Percentiles rank a stretch among this genome's conserved stretches.
phyloP scores from a whole-genome alignment of 2,888 invertebrate species.

The Trichopria drosophilae region DNA sequence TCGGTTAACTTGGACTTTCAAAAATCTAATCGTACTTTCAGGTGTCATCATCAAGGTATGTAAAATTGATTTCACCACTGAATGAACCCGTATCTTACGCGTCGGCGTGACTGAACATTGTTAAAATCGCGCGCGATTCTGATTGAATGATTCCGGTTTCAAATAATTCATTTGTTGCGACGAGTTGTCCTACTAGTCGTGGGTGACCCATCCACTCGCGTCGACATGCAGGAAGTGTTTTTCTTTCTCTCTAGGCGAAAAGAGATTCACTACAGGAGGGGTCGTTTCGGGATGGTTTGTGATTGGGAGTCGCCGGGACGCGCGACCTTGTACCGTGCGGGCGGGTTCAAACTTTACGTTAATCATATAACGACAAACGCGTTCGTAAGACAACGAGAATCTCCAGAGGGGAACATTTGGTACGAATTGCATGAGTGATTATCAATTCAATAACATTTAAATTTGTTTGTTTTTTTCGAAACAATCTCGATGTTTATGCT shows the following conservation, averaged over 20 bases:
- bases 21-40: too few species aligned
- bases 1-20: too few species aligned
- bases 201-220: conserved; percentile 53
- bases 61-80: too few species aligned
- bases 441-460: background rate
- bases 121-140: conserved; percentile 35
- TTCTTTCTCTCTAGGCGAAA: conserved; percentile 44
- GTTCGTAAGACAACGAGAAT: conserved; percentile 21
- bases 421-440: background rate
- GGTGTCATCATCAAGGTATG: too few species aligned
- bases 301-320: conserved; percentile 31
- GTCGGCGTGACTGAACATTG: too few species aligned
- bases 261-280: conserved; percentile 27
- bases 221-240: conserved; percentile 56
- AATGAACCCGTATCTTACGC: too few species aligned
- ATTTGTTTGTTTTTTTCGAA: background rate
- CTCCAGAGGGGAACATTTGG: background rate
- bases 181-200: conserved; percentile 39
- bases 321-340: conserved; percentile 34
- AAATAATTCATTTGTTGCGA: conserved; percentile 24
- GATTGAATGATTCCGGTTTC: conserved; percentile 20
- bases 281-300: conserved; percentile 30
- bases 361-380: background rate
- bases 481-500: too few species aligned
- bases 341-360: conserved; percentile 31